These are phyloP conservation scores for Diprion similis DNA, from an alignment of 1,140 invertebrate species.

Conservation along the genomic window DNA sequence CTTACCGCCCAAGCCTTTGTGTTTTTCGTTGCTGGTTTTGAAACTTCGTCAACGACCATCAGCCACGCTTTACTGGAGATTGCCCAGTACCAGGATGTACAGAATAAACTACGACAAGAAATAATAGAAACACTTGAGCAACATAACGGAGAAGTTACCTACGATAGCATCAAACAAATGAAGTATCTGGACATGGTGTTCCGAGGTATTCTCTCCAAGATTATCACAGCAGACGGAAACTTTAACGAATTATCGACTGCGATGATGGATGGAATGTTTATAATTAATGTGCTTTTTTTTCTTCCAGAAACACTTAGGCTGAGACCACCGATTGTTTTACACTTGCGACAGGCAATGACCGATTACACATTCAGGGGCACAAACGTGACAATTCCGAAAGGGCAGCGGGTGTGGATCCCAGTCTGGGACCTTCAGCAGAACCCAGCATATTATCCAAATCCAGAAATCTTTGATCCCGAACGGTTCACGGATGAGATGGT, in stretches of 20 bases:
- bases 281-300: too few relatives aligned
- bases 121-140: constrained; percentile 43
- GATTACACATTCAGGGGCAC: constrained; percentile 49
- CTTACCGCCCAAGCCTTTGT: constrained; percentile 53
- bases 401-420: constrained; percentile 64
- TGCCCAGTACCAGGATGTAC: constrained; percentile 61
- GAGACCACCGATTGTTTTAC: constrained; percentile 48
- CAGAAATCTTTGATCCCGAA: constrained; percentile 68
- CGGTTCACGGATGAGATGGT: constrained; percentile 64
- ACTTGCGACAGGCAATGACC: constrained; percentile 36
- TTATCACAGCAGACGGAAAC: not conserved
- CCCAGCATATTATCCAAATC: constrained; percentile 63
- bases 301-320: constrained; percentile 59
- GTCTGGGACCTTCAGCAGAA: constrained; percentile 65
- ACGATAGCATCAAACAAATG: constrained; percentile 40
- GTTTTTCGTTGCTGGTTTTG: constrained; percentile 65
- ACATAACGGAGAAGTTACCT: constrained; percentile 35
- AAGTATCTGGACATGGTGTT: constrained; percentile 45
- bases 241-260: not conserved
- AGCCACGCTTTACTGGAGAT: constrained; percentile 57
- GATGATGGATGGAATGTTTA: too few relatives aligned
- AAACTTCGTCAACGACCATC: constrained; percentile 65
- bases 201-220: constrained; percentile 27
- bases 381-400: constrained; percentile 50
- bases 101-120: constrained; percentile 61